These are phyloP conservation scores for Delichon dasypus DNA, from an alignment of 2,797 vertebrate species.

Conservation along the genomic window DNA sequence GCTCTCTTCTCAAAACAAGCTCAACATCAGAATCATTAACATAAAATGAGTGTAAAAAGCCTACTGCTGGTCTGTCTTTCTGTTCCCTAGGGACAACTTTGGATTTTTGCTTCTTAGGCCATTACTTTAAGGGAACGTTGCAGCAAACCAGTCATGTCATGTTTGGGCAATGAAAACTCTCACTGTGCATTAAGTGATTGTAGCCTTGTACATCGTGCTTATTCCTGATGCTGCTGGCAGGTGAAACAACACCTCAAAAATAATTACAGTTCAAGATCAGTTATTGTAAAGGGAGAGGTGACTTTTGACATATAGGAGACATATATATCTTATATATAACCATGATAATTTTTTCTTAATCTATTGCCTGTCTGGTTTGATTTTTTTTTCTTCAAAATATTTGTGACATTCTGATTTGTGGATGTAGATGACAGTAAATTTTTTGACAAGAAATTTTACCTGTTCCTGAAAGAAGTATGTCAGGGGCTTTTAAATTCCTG, in stretches of 20 bases:
- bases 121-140: not conserved
- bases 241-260: not conserved
- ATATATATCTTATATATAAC: not conserved
- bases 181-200: not conserved
- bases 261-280: not conserved
- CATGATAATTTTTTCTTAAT: not conserved
- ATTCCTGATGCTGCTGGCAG: not conserved
- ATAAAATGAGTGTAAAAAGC: not conserved
- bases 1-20: not conserved
- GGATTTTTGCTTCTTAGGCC: not conserved
- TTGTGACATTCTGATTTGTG: not conserved
- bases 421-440: not conserved
- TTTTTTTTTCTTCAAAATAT: not conserved
- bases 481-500: not conserved
- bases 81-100: not conserved
- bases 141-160: not conserved
- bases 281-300: not conserved
- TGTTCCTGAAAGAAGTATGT: not conserved
- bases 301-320: not conserved
- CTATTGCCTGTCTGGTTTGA: fast-evolving
- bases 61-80: not conserved
- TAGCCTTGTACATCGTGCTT: not conserved
- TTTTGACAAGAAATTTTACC: not conserved
- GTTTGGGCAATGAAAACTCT: not conserved
- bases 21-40: not conserved